Percentiles rank a stretch among this genome's conserved stretches.
These are phyloP conservation scores for Dasyornis broadbenti DNA, from an alignment of 2,113 vertebrate genomes.

Conservation along the genomic window DNA sequence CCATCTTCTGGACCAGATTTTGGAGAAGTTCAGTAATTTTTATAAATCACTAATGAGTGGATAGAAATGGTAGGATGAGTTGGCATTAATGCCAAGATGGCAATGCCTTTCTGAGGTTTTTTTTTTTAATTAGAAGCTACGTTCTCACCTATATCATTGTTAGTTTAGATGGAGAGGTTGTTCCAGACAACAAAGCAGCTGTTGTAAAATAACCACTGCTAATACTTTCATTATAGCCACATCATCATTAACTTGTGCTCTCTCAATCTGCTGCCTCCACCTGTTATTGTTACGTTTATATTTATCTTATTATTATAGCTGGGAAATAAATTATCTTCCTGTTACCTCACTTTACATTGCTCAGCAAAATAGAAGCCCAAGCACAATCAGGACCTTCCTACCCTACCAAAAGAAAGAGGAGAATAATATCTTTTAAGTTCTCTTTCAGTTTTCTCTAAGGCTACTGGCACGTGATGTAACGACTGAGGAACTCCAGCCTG, in stretches of 20 bases:
- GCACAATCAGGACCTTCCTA: background rate
- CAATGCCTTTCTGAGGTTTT: background rate
- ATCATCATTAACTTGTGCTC: constrained; percentile 30
- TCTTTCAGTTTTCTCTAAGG: background rate
- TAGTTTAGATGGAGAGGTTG: background rate
- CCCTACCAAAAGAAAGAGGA: background rate
- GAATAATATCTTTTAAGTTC: background rate
- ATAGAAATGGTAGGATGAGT: background rate
- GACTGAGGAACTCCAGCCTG: background rate
- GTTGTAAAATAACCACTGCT: constrained; percentile 7
- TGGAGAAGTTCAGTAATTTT: background rate
- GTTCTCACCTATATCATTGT: background rate
- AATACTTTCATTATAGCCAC: constrained; percentile 10
- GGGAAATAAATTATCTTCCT: background rate
- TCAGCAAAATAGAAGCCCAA: background rate
- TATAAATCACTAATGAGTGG: background rate
- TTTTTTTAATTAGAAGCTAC: background rate
- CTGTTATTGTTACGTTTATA: constrained; percentile 9
- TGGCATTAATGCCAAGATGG: background rate
- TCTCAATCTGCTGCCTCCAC: constrained; percentile 35
- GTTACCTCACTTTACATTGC: background rate
- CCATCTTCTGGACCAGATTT: background rate
- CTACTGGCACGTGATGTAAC: background rate
- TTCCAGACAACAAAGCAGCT: constrained; percentile 9
- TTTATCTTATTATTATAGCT: background rate